Conservation (phyloP, 1,140 invertebrate genomes). For the Drosophila nebulosa region DNA sequence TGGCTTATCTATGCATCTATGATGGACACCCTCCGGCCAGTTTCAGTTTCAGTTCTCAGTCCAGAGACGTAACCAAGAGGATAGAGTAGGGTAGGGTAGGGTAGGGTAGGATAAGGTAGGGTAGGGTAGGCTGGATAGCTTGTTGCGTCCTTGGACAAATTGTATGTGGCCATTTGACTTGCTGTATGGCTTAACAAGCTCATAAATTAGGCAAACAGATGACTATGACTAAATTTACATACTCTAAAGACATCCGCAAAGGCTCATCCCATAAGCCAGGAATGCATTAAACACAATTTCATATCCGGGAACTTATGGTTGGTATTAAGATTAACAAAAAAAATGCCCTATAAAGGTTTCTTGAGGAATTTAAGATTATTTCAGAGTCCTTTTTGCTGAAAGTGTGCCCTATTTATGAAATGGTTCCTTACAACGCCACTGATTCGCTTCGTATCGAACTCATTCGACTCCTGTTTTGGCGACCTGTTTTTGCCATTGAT, state of each 20-base stretch:
- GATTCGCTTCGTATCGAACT: too few relatives aligned
- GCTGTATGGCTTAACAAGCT: not conserved
- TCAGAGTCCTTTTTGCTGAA: too few relatives aligned
- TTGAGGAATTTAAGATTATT: too few relatives aligned
- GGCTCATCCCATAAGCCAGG: not conserved
- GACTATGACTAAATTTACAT: not conserved
- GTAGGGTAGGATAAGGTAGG: not conserved
- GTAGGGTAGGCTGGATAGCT: too few relatives aligned
- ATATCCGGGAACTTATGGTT: too few relatives aligned
- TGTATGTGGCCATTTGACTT: not conserved
- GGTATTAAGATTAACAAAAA: too few relatives aligned
- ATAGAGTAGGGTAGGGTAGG: not conserved
- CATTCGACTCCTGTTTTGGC: not conserved
- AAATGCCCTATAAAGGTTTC: too few relatives aligned
- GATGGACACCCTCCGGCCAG: slow-evolving; percentile 6
- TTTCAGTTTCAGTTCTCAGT: slow-evolving; percentile 25
- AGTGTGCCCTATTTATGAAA: too few relatives aligned
- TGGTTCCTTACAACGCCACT: too few relatives aligned
- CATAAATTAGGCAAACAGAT: not conserved
- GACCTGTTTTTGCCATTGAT: not conserved
- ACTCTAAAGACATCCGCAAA: not conserved
- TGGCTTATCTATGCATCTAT: slow-evolving; percentile 63
- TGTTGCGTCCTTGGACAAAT: not conserved
- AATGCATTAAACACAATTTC: not conserved
- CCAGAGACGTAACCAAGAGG: not conserved